phyloP scores from a whole-genome alignment of 2,888 invertebrate species.

The Iselma pallidipennis region DNA sequence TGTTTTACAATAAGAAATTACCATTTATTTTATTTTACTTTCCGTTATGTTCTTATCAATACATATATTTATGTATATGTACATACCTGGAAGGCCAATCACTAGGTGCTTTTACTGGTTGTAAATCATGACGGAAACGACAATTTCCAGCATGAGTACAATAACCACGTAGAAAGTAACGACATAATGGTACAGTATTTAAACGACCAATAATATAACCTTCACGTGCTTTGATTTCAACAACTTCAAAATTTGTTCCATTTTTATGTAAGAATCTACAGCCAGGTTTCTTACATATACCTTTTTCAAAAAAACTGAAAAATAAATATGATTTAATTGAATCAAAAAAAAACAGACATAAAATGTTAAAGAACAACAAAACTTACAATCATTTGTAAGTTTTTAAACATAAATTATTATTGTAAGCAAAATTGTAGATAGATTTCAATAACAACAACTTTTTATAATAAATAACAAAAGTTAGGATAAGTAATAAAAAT shows the following conservation, averaged over 20 bases:
- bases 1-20: neutral
- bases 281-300: constrained; percentile 6
- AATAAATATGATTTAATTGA: too few species aligned
- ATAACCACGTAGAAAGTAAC: constrained; percentile 38
- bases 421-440: neutral
- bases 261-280: constrained; percentile 2
- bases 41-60: too few species aligned
- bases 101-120: constrained; percentile 24
- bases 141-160: constrained; percentile 42
- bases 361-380: too few species aligned
- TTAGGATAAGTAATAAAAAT: neutral
- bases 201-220: constrained; percentile 15
- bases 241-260: constrained; percentile 6
- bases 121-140: constrained; percentile 38
- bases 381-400: too few species aligned
- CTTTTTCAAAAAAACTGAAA: neutral
- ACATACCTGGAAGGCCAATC: constrained; percentile 21
- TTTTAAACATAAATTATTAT: neutral
- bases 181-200: constrained; percentile 28
- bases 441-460: neutral
- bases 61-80: neutral
- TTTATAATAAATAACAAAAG: neutral
- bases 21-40: neutral
- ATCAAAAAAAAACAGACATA: too few species aligned
- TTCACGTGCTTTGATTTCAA: constrained; percentile 16